Evolutionary conservation across 1,140 invertebrate species (phyloP), one percentile per base, ranked within the genome.

Genomic region (Schlechtendalia chinensis): DNA sequence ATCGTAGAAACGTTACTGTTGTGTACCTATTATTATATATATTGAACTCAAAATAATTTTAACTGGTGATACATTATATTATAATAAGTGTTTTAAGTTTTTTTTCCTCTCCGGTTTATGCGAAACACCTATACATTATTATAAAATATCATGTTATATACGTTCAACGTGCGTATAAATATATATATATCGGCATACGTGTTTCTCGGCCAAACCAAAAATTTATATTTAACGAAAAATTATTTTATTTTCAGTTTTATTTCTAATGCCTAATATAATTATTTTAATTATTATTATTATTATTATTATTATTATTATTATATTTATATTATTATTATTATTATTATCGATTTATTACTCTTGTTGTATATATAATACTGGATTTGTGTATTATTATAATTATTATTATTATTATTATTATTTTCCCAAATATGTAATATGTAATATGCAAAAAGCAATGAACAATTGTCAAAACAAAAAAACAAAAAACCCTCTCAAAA

Each of bases 311-410:
- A 72, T 72, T 72, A 72, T 72, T 53, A 71, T 71, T 53, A 71
- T 71, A 53, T 53, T 71, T 50, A 72, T 72, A 72, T 72, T 72
- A 72, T 72, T 27, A 50, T 72, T 50, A 72, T 72, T 54, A 72
- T 72, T 72, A 69, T 69, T 72, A 50, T 72, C 56, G 58, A 45
- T 61, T 17, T 63, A 22, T 79, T 39, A 39, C 32, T 79, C 56
- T 79, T 63, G 58, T 79, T 79, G 74, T 79, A 79, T 11, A 77
- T 77, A 79, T 24, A 39, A 39, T 39, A 39, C 32, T 79, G 74
- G 74, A 79, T 61, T 79, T 79, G 74, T 79, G 74, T 61, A 79
- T 79, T 79, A 58, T 58, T 77, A 58, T 77, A 24, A 71, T 71
- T 65, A 65, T 63, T 63, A 32, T 67, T n/a, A 67, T 67, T 22